Base-by-base conservation (phyloP, 2,113 vertebrate species). In the Oreotrochilus melanogaster region DNA sequence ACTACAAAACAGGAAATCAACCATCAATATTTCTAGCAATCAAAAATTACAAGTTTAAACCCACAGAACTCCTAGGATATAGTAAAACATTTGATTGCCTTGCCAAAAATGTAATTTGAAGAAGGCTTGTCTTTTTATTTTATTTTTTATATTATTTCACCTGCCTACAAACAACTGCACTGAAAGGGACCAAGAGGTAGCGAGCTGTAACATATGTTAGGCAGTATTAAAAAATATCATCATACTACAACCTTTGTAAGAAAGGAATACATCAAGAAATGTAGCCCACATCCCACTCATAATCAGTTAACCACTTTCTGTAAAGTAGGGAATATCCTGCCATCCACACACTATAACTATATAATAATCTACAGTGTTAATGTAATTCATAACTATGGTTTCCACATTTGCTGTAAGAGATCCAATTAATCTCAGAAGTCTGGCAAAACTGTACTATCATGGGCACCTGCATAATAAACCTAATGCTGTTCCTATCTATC, bases 271-370 rank as follows among this genome's bases (percentile, higher is more conserved):
- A 67, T 42, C 30, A 56, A 78, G 75, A 90, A 88, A 65, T 7
- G 7, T 14, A 82, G 71, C 39, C 54, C 82, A 92, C 45, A 89
- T 76, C 33, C 60, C 62, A 37, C 17, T 19, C 45, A 72, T 71
- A 66, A 73, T 53, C 93, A 92, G 65, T 75, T 14, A 75, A 86
- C 31, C 58, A n/a, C 71, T 88, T 92, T 78, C 66, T 35, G 30
- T 57, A 56, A 89, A 72, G 84, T 48, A 47, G 23, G n/a, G 25
- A 92, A 65, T 69, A 92, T 86, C 58, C 83, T 91, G 72, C 15
- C 80, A 86, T 83, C 47, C 35, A 66, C 60, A 73, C 10, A 58
- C 73, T 62, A 70, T 24, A 73, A 37, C 37, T 62, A 28, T 8
- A 67, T 39, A 86, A 43, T 35, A 48, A 85, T 35, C 48, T 74